A percentile compares a stretch with the other conserved stretches of the same genome.
These are phyloP conservation scores for Agrotis puta DNA, from an alignment of 2,888 invertebrate species.

Conservation along the genomic window DNA sequence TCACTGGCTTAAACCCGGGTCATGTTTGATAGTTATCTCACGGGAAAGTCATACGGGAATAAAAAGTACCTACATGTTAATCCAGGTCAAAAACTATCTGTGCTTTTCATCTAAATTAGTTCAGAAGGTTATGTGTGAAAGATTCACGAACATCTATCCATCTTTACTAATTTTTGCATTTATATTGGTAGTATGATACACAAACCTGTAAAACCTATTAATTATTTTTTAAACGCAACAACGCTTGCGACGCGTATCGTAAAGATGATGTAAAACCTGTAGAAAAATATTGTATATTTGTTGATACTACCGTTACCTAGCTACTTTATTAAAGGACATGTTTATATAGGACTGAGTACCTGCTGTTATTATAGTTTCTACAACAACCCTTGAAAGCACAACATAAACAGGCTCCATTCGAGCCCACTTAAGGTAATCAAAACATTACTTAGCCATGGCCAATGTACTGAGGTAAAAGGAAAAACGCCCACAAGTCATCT, in stretches of 20 bases:
- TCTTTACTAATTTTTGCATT: too few species aligned
- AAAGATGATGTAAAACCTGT: neutral
- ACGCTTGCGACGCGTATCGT: too few species aligned
- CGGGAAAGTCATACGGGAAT: too few species aligned
- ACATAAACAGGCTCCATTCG: slow-evolving; percentile 5
- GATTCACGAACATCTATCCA: too few species aligned
- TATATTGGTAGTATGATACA: too few species aligned
- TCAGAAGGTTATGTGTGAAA: too few species aligned
- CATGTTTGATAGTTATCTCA: too few species aligned
- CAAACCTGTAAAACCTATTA: neutral
- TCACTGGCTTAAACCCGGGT: too few species aligned
- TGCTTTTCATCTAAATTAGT: too few species aligned
- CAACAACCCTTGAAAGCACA: neutral
- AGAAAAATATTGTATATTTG: neutral
- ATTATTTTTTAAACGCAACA: too few species aligned
- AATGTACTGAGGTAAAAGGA: neutral
- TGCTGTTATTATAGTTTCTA: neutral
- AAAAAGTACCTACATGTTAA: too few species aligned
- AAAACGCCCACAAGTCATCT: neutral
- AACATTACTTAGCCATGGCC: slow-evolving; percentile 23
- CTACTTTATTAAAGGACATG: neutral
- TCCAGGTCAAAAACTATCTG: too few species aligned
- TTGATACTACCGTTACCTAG: neutral
- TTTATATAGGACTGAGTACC: neutral
- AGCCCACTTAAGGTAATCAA: slow-evolving; percentile 26